Evolutionary conservation across 2,113 vertebrate genomes (phyloP), one percentile per base, ranked within the genome.

Genomic region (Pterocles burchelli): DNA sequence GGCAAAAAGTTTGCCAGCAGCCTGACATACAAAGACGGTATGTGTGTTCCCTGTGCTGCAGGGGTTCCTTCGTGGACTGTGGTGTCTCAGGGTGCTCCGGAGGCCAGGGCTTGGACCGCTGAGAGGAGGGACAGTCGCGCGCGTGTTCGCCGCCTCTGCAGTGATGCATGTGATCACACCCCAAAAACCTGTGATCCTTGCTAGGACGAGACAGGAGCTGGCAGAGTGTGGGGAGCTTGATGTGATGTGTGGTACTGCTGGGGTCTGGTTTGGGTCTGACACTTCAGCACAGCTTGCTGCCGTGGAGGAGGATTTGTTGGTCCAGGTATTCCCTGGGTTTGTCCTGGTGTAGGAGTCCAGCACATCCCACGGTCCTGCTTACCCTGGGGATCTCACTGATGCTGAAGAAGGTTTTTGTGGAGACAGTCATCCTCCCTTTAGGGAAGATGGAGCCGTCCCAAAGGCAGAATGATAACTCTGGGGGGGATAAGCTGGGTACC

Each of bases 1-100:
- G 99, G 99, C 98, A 99, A 99, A 99, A 99, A 99, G 98, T 99
- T 99, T 96, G 98, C 98, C 83, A 98, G 99, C 98, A 99, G 98
- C 99, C 98, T 99, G 98, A 99, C 99, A 95, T 99, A 99, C 98
- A 99, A 99, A 99, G 99, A 99, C 98, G 99, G 99, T 99, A 99
- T 96, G 99, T 99, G 98, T 89, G 79, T 63, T 73, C 88, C 78
- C 43, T 49, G 62, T 71, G 93, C 81, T 58, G 78, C 89, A 94
- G 68, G 29, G n/a, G 24, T 48, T 82, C 8, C 71, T 67, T 8
- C 31, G 79, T 71, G 91, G 71, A 38, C 81, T 45, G 3, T 25
- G 65, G 46, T 88, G 81, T 77, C 88, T 88, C 71, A 29, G 21
- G 76, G 28, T 52, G 75, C 7, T 24, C 7, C 70, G 61, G 75